Evolutionary conservation across 2,888 invertebrate species (phyloP), one percentile per base, ranked within the genome.

Genomic region (Drosophila infuscata): DNA sequence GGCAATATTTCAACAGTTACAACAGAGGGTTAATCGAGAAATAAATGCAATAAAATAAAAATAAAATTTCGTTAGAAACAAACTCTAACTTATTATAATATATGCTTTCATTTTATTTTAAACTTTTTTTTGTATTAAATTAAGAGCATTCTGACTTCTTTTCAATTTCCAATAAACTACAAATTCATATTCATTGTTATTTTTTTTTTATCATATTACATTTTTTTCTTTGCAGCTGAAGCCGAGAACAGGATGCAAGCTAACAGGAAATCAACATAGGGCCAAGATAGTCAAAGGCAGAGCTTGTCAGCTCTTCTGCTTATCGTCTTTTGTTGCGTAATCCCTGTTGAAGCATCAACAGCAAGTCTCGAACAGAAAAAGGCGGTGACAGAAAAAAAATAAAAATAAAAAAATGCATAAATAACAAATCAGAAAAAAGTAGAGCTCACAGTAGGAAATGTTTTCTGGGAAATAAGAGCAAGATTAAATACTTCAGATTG

Each of bases 301-400:
- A 56, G 57, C 49, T 56, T 43, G 57, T 73, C 69, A 79, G 81
- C 81, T 68, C 36, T 32, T 17, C 66, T 62, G 63, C 73, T 79
- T 68, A 70, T 64, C 63, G 74, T 46, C 73, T 62, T 64, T 56
- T 57, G 49, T 61, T 54, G 33, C 57, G 54, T 56, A 68, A 78
- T 78, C 78, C 66, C 54, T 35, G 59, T 35, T 48, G 65, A 43
- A 70, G 52, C 53, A 66, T 70, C 71, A 76, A 59, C 73, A 41
- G 60, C 67, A 48, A 41, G 48, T 76, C 74, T 68, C 51, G 11
- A 53, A 49, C 60, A 54, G 33, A 46, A 33, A 30, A 32, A 20
- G 53, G 63, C 15, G 56, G 36, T n/a, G 57, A 20, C 46, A 20
- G 25, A 35, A 33, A 20, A 25, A 29, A 48, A 25, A n/a, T n/a